These are phyloP conservation scores for Heliothis subflexa DNA, from an alignment of 1,140 invertebrate species.

Conservation along the genomic window DNA sequence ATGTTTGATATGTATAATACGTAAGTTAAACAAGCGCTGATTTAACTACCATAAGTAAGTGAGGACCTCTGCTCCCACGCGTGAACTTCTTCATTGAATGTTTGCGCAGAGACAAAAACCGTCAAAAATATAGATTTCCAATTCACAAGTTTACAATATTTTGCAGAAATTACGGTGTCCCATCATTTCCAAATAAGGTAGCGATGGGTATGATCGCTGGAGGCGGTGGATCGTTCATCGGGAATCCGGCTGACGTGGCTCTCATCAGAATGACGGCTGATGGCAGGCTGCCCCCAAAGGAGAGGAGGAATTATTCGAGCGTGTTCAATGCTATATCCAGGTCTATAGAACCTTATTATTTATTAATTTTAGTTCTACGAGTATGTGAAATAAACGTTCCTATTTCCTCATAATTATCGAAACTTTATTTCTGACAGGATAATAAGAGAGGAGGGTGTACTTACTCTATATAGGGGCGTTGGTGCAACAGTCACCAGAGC, in stretches of 20 bases:
- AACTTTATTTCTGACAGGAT: constrained; percentile 85
- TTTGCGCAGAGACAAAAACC: too few relatives aligned
- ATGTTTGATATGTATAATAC: constrained; percentile 93
- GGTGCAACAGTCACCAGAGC: constrained; percentile 93
- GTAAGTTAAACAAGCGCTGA: constrained; percentile 64
- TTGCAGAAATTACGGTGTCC: constrained; percentile 71
- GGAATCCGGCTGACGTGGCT: constrained; percentile 97
- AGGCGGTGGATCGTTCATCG: constrained; percentile 94
- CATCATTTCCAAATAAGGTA: constrained; percentile 89
- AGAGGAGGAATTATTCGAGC: constrained; percentile 97
- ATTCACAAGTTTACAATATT: not conserved
- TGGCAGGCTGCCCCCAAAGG: constrained; percentile 93
- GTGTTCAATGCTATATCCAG: constrained; percentile 95
- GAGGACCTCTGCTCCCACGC: too few relatives aligned
- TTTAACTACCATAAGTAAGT: too few relatives aligned
- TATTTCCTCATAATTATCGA: too few relatives aligned
- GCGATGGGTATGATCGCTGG: constrained; percentile 94
- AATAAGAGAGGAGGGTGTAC: constrained; percentile 94
- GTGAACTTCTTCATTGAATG: too few relatives aligned
- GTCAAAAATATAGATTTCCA: too few relatives aligned
- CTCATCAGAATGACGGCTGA: constrained; percentile 99
- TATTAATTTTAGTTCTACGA: too few relatives aligned
- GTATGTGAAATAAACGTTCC: not conserved
- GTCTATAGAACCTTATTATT: constrained; percentile 33
- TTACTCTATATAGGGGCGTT: constrained; percentile 96